phyloP scores from a whole-genome alignment of 1,140 invertebrate genomes.

The Trichonephila inaurata region DNA sequence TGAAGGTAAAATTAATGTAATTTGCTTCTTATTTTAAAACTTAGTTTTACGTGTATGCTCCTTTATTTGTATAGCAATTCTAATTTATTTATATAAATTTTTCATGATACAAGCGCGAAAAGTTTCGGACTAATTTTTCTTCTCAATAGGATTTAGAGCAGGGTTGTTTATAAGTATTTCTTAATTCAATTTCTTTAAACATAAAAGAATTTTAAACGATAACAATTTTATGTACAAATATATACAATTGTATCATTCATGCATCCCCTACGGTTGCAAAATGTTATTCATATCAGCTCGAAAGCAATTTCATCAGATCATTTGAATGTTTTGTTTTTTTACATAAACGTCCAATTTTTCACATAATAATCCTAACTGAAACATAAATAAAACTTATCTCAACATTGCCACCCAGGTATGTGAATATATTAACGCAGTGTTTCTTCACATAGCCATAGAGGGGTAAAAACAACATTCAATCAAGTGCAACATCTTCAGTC shows the following conservation, averaged over 20 bases:
- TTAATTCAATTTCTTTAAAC: neutral
- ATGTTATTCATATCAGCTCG: too few relatives aligned
- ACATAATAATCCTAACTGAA: neutral
- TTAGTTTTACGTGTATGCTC: too few relatives aligned
- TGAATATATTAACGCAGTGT: neutral
- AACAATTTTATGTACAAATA: conserved; percentile 42
- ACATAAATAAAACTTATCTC: neutral
- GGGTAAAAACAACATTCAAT: neutral
- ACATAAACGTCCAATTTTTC: neutral
- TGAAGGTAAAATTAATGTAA: too few relatives aligned
- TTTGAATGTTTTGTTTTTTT: neutral
- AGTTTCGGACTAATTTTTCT: neutral
- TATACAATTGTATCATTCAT: neutral
- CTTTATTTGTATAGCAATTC: neutral
- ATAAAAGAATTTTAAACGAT: conserved; percentile 24
- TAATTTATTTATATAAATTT: neutral
- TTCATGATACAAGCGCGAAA: neutral
- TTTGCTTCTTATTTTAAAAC: too few relatives aligned
- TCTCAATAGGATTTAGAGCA: neutral
- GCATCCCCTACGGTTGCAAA: neutral
- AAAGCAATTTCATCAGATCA: too few relatives aligned
- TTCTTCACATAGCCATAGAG: neutral
- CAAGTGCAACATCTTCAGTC: neutral
- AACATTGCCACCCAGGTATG: neutral
- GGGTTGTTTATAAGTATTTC: neutral